phyloP scores from a whole-genome alignment of 2,888 invertebrate species.

The Xestobium rufovillosum region DNA sequence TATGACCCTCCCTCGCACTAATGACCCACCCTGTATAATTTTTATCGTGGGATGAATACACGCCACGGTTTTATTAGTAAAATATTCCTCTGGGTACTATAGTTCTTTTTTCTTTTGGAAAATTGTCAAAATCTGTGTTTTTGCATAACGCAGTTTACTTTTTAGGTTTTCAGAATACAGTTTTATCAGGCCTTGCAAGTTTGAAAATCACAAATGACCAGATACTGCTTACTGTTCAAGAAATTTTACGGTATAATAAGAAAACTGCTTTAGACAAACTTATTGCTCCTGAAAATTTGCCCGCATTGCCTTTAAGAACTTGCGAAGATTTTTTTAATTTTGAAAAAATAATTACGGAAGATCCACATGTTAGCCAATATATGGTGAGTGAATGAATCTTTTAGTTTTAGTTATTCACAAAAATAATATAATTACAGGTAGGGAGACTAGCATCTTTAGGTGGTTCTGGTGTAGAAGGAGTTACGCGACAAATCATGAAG shows the following conservation, averaged over 20 bases:
- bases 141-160: too few species aligned
- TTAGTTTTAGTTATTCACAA: too few species aligned
- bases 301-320: conserved; percentile 6
- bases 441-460: conserved; percentile 10
- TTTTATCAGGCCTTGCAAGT: conserved; percentile 8
- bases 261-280: conserved; percentile 7
- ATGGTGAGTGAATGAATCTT: too few species aligned
- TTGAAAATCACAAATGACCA: conserved; percentile 9
- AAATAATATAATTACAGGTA: too few species aligned
- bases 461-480: conserved; percentile 14
- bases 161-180: conserved; percentile 8
- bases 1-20: too few species aligned
- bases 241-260: conserved; percentile 9
- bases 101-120: too few species aligned
- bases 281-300: conserved; percentile 9
- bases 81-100: too few species aligned
- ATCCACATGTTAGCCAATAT: too few species aligned
- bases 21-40: too few species aligned
- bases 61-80: too few species aligned
- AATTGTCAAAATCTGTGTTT: too few species aligned
- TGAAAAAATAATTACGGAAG: conserved; percentile 7
- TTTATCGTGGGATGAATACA: too few species aligned
- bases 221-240: conserved; percentile 9
- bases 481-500: conserved; percentile 14
- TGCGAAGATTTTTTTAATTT: conserved; percentile 9